phyloP scores from a whole-genome alignment of 2,888 invertebrate genomes.

The Apamea anceps region DNA sequence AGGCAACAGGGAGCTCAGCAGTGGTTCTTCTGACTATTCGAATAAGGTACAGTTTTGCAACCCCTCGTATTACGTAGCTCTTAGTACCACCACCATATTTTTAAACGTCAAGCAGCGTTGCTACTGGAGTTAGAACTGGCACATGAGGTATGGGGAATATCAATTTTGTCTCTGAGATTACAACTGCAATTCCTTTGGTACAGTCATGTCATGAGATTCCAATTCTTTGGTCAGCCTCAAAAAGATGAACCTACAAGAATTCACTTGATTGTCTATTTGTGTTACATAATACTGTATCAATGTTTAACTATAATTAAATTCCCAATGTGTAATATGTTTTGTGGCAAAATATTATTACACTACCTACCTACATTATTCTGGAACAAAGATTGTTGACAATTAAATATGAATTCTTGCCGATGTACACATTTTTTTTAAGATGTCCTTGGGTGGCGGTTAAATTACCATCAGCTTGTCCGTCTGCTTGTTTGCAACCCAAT shows the following conservation, averaged over 20 bases:
- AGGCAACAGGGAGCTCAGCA: constrained; percentile 90
- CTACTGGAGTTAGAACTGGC: neutral
- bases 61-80: neutral
- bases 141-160: neutral
- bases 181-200: neutral
- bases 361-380: no score
- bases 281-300: neutral
- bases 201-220: neutral
- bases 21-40: constrained; percentile 67
- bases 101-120: neutral
- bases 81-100: neutral
- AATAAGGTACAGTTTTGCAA: constrained; percentile 51
- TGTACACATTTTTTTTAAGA: neutral
- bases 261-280: neutral
- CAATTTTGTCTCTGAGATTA: neutral
- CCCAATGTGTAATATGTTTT: neutral
- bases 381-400: no score
- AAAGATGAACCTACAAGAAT: neutral
- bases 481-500: neutral
- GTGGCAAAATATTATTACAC: no score
- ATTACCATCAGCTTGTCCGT: neutral
- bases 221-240: neutral
- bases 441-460: neutral
- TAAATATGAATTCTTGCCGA: neutral
- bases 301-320: neutral